These are phyloP conservation scores for Gastrophysa polygoni DNA, from an alignment of 2,888 invertebrate species.

Conservation along the genomic window DNA sequence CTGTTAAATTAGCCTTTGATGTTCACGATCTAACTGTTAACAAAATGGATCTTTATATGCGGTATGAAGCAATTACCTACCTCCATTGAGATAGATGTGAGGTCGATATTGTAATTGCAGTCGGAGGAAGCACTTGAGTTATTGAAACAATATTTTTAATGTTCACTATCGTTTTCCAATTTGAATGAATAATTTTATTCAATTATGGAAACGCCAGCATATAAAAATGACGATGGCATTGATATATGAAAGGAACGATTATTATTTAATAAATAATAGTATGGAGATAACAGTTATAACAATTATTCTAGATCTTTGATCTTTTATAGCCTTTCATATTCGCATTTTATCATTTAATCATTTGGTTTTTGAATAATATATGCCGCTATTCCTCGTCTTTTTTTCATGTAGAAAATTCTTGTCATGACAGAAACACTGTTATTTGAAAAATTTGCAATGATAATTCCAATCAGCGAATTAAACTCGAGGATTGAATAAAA, in stretches of 20 bases:
- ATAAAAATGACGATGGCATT: slow-evolving; percentile 35
- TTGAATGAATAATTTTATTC: slow-evolving; percentile 28
- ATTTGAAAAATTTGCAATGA: not conserved
- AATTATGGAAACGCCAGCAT: slow-evolving; percentile 24
- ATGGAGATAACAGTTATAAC: slow-evolving; percentile 23
- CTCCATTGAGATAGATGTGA: not conserved
- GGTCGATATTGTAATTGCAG: not conserved
- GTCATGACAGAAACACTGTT: not conserved
- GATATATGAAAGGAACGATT: slow-evolving; percentile 34
- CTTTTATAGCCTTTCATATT: slow-evolving; percentile 30
- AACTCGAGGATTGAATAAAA: not conserved
- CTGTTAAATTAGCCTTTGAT: no score
- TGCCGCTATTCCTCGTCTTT: not conserved
- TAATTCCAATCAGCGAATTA: not conserved
- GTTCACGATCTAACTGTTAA: no score
- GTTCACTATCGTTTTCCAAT: slow-evolving; percentile 25
- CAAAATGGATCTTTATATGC: no score
- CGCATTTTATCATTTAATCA: slow-evolving; percentile 21
- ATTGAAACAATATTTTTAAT: slow-evolving; percentile 21
- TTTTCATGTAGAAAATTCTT: not conserved
- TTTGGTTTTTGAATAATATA: slow-evolving; percentile 18
- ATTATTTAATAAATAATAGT: slow-evolving; percentile 29
- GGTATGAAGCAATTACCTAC: no score
- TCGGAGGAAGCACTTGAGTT: slow-evolving; percentile 3
- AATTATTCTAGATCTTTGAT: slow-evolving; percentile 30